A percentile compares a stretch with the other conserved stretches of the same genome.
These are phyloP conservation scores for Halictus ligatus DNA, from an alignment of 2,888 invertebrate species.

Conservation along the genomic window DNA sequence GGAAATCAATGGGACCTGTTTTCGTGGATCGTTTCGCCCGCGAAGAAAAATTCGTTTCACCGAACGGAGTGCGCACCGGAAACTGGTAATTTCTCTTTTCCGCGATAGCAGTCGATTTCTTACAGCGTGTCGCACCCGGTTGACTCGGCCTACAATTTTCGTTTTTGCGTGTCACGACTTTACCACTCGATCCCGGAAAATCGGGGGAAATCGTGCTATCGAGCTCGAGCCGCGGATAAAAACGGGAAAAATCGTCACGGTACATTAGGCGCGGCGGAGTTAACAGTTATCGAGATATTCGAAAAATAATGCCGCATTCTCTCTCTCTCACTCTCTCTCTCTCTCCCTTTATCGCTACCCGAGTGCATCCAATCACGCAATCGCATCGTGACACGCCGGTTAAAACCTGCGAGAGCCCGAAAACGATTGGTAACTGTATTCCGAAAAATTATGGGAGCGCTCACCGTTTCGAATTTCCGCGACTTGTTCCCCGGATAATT, in stretches of 20 bases:
- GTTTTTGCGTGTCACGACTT: background rate
- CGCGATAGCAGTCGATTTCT: constrained; percentile 9
- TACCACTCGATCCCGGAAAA: background rate
- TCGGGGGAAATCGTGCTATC: background rate
- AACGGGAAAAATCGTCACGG: background rate
- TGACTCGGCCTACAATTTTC: background rate
- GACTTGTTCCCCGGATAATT: background rate
- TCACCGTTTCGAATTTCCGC: background rate
- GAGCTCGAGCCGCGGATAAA: background rate
- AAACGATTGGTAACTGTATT: background rate
- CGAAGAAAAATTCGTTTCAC: constrained; percentile 1
- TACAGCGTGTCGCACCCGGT: background rate
- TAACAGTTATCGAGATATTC: constrained; percentile 28
- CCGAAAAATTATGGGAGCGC: background rate
- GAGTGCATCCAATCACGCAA: constrained; percentile 5
- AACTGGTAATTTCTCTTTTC: background rate
- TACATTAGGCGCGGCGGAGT: constrained; percentile 17
- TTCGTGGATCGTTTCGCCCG: background rate
- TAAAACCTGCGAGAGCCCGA: background rate
- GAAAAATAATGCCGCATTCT: background rate
- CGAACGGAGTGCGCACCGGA: background rate
- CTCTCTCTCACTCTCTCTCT: background rate
- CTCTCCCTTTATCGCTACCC: background rate
- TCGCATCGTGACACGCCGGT: background rate
- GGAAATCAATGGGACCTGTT: background rate